A percentile compares a stretch with the other conserved stretches of the same genome.
phyloP scores from a whole-genome alignment of 1,140 invertebrate species.

The Lepidurus packardi region DNA sequence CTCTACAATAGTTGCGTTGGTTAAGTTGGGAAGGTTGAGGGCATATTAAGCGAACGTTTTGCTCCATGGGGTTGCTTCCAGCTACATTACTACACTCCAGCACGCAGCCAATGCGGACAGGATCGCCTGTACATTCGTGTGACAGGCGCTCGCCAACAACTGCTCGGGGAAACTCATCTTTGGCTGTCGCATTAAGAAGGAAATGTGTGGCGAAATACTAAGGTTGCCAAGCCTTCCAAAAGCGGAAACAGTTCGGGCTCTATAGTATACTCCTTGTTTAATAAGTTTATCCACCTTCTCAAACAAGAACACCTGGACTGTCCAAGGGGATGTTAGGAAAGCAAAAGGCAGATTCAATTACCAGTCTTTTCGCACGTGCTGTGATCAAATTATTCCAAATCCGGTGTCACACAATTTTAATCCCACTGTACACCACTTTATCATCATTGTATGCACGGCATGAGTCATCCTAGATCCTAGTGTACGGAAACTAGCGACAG shows the following conservation, averaged over 20 bases:
- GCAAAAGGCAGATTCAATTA: neutral
- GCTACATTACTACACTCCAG: too few relatives aligned
- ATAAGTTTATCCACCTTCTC: neutral
- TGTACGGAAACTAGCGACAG: neutral
- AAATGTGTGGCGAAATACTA: neutral
- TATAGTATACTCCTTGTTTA: neutral
- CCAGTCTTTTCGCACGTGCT: constrained; percentile 8
- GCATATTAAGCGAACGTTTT: too few relatives aligned
- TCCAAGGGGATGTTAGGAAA: neutral
- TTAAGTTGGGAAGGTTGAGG: too few relatives aligned
- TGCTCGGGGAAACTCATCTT: neutral
- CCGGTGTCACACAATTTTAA: neutral
- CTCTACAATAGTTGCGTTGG: too few relatives aligned
- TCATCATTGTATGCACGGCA: neutral
- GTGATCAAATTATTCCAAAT: constrained; percentile 19
- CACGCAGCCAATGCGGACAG: too few relatives aligned
- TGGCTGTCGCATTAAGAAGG: neutral
- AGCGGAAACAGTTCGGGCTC: neutral
- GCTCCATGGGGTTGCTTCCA: too few relatives aligned
- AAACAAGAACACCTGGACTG: constrained; percentile 5
- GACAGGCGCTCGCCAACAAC: too few relatives aligned
- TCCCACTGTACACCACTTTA: neutral
- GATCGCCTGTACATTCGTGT: too few relatives aligned
- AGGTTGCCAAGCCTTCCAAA: constrained; percentile 18
- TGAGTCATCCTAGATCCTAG: neutral